Base-by-base conservation (phyloP, 1,140 invertebrate species). In the Papilio polytes region DNA sequence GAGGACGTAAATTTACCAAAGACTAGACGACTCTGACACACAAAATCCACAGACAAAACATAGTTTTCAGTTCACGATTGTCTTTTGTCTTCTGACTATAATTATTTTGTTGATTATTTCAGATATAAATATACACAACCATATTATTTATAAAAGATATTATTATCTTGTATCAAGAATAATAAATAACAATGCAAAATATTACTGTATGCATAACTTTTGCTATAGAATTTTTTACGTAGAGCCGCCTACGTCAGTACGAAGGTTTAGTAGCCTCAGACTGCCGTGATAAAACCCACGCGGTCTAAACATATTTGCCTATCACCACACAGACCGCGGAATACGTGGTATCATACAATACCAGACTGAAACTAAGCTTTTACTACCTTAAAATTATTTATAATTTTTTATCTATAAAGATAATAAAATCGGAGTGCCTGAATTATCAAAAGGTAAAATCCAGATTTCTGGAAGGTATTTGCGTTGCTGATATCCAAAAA, bases 151-250 rank as follows among this genome's bases (percentile, higher is more conserved):
- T 26, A 66, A 66, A 66, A 26, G 9, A 66, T 66, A 31, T 66
- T 63, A 8, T 22, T 63, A 9, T 63, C 63, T 66, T 31, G 1
- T 66, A 66, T 66, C 26, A 26, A 26, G 63, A 13, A 13, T 15
- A 66, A 31, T 66, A 66, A 66, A 66, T 31, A 63, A 63, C 9
- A 26, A 66, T 66, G 26, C 26, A 66, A 63, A 63, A 63, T 66
- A 66, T 66, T 26, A 66, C 13, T 31, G 22, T 63, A 26, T 63
- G 22, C 26, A 66, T 31, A 12, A 66, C 22, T 31, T 66, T 66
- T 31, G 22, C 63, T 22, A n/a, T 66, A 6, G 22, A 15, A 15
- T 31, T 66, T 66, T 66, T 66, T 15, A 66, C 63, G 10, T 31
- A 15, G 13, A 66, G 13, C 63, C 63, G 59, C 59, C 59, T 26